Conservation (phyloP, 1,140 invertebrate species). For the Doryteuthis pealeii region DNA sequence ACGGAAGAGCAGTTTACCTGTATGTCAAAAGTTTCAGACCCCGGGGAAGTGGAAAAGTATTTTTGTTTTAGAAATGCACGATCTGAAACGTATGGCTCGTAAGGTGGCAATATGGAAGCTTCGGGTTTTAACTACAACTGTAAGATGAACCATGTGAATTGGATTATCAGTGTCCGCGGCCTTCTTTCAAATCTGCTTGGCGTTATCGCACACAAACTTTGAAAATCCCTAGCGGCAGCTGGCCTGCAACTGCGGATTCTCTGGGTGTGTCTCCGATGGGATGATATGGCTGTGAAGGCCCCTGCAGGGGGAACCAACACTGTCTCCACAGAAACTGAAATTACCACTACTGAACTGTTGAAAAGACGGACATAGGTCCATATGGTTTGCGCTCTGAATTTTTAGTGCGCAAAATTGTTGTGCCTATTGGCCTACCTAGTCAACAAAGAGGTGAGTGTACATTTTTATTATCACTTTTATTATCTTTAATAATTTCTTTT, state of each 20-base stretch:
- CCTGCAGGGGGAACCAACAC: slow-evolving; percentile 91
- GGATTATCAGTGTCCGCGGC: slow-evolving; percentile 95
- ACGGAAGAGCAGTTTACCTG: slow-evolving; percentile 48
- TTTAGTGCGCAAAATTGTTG: slow-evolving; percentile 87
- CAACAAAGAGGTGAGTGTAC: slow-evolving; percentile 74
- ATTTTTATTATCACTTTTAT: too few species aligned
- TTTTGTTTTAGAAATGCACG: slow-evolving; percentile 66
- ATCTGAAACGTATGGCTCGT: slow-evolving; percentile 78
- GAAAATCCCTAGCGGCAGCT: slow-evolving; percentile 74
- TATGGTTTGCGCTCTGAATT: slow-evolving; percentile 90
- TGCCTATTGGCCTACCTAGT: slow-evolving; percentile 90
- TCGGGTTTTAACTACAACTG: slow-evolving; percentile 82
- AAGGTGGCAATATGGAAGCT: slow-evolving; percentile 74
- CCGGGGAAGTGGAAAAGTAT: slow-evolving; percentile 43
- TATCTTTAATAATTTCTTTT: too few species aligned
- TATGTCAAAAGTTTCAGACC: slow-evolving; percentile 53
- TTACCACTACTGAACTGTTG: slow-evolving; percentile 88
- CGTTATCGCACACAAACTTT: slow-evolving; percentile 84
- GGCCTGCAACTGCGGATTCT: slow-evolving; percentile 87
- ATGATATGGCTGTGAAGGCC: slow-evolving; percentile 77
- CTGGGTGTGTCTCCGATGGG: slow-evolving; percentile 92
- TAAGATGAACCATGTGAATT: slow-evolving; percentile 70
- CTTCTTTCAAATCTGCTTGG: slow-evolving; percentile 94
- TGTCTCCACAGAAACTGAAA: slow-evolving; percentile 93
- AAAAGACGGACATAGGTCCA: slow-evolving; percentile 86